phyloP scores from a whole-genome alignment of 2,797 vertebrate species.

The Xerus rutilus region DNA sequence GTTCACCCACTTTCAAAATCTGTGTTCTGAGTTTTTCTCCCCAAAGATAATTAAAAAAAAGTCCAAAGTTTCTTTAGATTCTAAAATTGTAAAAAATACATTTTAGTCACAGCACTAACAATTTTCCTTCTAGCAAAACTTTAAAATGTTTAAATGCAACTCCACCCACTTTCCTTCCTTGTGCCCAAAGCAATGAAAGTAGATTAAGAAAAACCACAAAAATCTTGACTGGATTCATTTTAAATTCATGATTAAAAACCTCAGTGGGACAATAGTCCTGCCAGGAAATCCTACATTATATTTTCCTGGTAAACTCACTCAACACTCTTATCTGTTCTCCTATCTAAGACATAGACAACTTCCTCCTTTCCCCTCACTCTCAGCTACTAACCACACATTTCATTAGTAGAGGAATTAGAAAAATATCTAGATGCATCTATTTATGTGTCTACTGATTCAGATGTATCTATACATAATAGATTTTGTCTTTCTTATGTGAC shows the following conservation, averaged over 20 bases:
- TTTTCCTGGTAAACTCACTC: background rate
- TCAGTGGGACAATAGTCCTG: slow-evolving; percentile 17
- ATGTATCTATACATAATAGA: background rate
- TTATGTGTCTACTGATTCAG: background rate
- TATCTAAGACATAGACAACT: no score
- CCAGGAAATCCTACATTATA: background rate
- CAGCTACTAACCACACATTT: background rate
- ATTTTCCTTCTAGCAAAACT: slow-evolving; percentile 51
- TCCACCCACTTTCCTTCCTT: background rate
- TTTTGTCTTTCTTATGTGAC: background rate
- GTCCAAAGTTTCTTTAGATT: slow-evolving; percentile 48
- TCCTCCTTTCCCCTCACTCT: background rate
- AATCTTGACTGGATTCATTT: slow-evolving; percentile 27
- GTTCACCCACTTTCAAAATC: slow-evolving; percentile 40
- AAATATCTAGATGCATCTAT: background rate
- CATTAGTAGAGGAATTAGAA: background rate
- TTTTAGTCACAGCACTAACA: slow-evolving; percentile 52
- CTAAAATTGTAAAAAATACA: slow-evolving; percentile 69
- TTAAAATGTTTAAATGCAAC: slow-evolving; percentile 30
- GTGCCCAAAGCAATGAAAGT: slow-evolving; percentile 15
- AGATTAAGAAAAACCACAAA: slow-evolving; percentile 29
- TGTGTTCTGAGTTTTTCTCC: slow-evolving; percentile 20
- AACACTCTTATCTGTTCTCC: background rate
- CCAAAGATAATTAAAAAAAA: slow-evolving; percentile 58
- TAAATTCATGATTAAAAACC: slow-evolving; percentile 53